Base-by-base conservation (phyloP, 2,113 vertebrate species). In the Mormoops blainvillei region DNA sequence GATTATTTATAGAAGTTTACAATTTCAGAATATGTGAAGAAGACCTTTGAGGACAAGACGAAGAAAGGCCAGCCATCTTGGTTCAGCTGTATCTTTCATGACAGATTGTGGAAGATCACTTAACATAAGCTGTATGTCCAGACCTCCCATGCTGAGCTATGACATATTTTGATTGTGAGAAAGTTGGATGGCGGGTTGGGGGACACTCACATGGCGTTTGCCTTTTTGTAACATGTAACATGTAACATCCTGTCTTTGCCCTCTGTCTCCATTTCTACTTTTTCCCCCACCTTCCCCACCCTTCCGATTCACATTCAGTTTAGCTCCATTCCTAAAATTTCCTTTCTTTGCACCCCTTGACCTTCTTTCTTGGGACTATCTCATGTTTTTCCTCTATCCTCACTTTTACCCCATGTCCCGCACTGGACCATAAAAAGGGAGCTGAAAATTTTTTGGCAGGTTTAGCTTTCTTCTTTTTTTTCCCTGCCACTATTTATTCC, bases 1-100 rank as follows among this genome's bases (percentile, higher is more conserved):
- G 16, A 58, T 52, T 83, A 78, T 94, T 88, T 78, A 94, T n/a
- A 89, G 70, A 96, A 94, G 56, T 2, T 4, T 78, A 77, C 45
- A 85, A 67, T 87, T 96, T 95, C 11, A 14, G 12, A 92, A 81
- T 83, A 52, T 65, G 3, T 82, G 61, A 88, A 77, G 68, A 82
- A 91, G 76, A 89, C 26, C 87, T 88, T 38, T 71, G 52, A 71
- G 48, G 87, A 86, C 28, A 94, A 80, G 70, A 80, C 22, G 65
- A 70, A 74, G 74, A 74, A 87, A 63, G 43, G 31, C 22, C 70
- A 84, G 20, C 4, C 80, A 71, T 87, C 54, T 61, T 61, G 38
- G 9, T 28, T 92, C 18, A 90, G 48, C 52, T 88, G 14, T 71
- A 85, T 54, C 73, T 95, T 36, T 41, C 65, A 15, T 61, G 36